phyloP scores from a whole-genome alignment of 2,113 vertebrate genomes.

The Oryzias javanicus region DNA sequence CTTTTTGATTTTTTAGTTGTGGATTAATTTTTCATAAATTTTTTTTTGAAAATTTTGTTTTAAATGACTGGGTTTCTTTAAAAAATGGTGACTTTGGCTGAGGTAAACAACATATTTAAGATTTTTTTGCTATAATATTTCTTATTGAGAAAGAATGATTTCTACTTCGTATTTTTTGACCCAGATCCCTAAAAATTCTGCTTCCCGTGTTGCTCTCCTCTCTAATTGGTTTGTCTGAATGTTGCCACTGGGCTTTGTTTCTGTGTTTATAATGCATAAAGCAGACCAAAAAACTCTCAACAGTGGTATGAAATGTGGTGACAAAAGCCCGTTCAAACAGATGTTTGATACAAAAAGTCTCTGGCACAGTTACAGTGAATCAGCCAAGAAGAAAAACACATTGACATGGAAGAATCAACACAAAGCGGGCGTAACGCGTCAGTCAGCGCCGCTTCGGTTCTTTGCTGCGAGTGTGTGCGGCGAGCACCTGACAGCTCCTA shows the following conservation, averaged over 20 bases:
- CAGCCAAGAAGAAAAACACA: not conserved
- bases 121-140: too few relatives aligned
- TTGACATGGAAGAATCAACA: constrained; percentile 11
- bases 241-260: constrained; percentile 28
- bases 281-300: not conserved
- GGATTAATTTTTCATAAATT: too few relatives aligned
- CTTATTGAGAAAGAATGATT: not conserved
- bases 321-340: not conserved
- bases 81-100: too few relatives aligned
- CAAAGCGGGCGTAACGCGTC: constrained; percentile 2
- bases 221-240: constrained; percentile 44
- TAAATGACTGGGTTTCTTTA: too few relatives aligned
- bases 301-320: not conserved
- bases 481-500: constrained; percentile 18
- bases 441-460: constrained; percentile 8
- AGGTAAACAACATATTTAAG: too few relatives aligned
- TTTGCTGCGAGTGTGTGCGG: constrained; percentile 8
- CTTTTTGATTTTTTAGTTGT: too few relatives aligned
- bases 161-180: constrained; percentile 20
- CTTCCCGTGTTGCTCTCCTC: constrained; percentile 17
- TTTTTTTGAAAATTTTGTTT: too few relatives aligned
- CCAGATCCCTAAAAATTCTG: constrained; percentile 28
- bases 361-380: not conserved
- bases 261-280: not conserved
- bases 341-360: not conserved